Evolutionary conservation across 2,113 vertebrate species (phyloP).

Genomic region (Ptilorrhoa leucosticta): DNA sequence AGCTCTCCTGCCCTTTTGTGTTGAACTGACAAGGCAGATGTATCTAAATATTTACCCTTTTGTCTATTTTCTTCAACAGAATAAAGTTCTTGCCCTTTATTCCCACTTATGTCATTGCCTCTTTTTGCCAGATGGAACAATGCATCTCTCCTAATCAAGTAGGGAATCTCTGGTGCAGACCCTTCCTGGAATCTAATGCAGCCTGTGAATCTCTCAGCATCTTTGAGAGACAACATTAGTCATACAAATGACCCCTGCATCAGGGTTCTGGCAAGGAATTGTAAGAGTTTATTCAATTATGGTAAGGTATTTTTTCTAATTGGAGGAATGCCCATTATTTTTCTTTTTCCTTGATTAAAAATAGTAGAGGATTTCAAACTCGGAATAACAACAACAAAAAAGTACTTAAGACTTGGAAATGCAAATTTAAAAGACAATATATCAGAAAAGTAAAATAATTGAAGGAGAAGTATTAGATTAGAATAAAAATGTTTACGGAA

Average conservation of each 20-base stretch:
- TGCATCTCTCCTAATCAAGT: neutral
- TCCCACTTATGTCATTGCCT: neutral
- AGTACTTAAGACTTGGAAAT: neutral
- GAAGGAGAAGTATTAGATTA: neutral
- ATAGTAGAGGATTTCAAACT: neutral
- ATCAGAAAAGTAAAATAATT: neutral
- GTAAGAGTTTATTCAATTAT: neutral
- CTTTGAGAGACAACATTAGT: neutral
- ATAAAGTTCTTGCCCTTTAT: neutral
- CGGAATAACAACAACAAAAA: neutral
- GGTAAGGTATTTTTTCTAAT: neutral
- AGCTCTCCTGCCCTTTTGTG: neutral
- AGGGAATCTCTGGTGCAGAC: neutral
- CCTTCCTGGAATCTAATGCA: neutral
- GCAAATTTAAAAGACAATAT: neutral
- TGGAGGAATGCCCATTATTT: neutral
- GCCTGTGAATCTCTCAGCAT: neutral
- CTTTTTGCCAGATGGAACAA: neutral
- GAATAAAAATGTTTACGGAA: neutral
- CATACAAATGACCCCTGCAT: neutral
- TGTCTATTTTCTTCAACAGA: neutral
- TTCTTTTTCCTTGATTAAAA: neutral
- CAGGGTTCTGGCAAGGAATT: neutral
- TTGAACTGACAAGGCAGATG: neutral
- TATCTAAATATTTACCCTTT: neutral